These are phyloP conservation scores for Podiceps cristatus DNA, from an alignment of 2,113 vertebrate genomes.

Conservation along the genomic window DNA sequence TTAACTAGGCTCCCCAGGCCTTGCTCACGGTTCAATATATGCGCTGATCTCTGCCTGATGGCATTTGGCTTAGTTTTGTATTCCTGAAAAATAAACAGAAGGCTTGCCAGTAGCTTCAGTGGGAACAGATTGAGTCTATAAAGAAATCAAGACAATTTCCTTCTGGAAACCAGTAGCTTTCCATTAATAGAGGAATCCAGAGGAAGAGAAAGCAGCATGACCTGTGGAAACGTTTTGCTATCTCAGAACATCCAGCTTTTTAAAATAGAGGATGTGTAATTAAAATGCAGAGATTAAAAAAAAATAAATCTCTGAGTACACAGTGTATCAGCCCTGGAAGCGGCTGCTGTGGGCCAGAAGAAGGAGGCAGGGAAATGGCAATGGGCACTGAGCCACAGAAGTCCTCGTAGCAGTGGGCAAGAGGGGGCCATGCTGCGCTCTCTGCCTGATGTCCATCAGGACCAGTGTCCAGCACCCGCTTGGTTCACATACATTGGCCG, in stretches of 20 bases:
- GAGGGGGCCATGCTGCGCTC: no score
- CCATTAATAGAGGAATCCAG: not conserved
- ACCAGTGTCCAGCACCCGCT: not conserved
- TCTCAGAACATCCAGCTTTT: constrained; percentile 4
- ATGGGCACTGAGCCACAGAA: not conserved
- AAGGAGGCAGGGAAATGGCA: not conserved
- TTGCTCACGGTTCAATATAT: not conserved
- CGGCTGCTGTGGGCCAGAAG: not conserved
- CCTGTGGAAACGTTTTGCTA: constrained; percentile 10
- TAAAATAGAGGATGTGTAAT: not conserved
- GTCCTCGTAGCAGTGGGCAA: not conserved
- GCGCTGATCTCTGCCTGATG: constrained; percentile 31
- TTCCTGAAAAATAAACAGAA: constrained; percentile 38
- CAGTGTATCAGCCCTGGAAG: not conserved
- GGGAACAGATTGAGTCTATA: constrained; percentile 32
- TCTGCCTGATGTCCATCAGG: not conserved
- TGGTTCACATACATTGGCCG: not conserved
- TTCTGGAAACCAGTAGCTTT: constrained; percentile 38
- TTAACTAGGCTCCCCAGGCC: not conserved
- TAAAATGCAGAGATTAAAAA: not conserved
- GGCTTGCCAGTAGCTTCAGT: constrained; percentile 28
- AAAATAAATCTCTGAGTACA: not conserved
- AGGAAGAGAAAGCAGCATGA: constrained; percentile 10
- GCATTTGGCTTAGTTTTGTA: constrained; percentile 30
- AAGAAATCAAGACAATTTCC: constrained; percentile 39